Evolutionary conservation across 2,113 vertebrate species (phyloP).

Genomic region (Cyanoderma ruficeps): DNA sequence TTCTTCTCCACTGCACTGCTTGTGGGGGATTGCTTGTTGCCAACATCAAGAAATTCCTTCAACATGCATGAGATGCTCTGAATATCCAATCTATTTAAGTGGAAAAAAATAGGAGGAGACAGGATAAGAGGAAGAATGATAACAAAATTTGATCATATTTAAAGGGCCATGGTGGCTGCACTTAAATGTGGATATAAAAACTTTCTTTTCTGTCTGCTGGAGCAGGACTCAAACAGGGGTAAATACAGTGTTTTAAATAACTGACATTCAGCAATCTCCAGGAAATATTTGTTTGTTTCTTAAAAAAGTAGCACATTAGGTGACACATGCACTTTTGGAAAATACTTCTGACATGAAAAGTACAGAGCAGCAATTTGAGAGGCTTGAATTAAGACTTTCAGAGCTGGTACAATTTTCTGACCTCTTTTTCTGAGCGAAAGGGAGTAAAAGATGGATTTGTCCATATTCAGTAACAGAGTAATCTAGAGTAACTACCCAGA

Average conservation of each 20-base stretch:
- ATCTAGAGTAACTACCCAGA: background rate
- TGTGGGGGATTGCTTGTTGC: background rate
- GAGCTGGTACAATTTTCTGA: background rate
- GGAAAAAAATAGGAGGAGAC: background rate
- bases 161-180: background rate
- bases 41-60: background rate
- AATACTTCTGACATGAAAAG: background rate
- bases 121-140: background rate
- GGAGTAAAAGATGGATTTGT: background rate
- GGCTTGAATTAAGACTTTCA: background rate
- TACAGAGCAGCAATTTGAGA: background rate
- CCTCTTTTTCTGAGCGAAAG: background rate
- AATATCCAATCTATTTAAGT: background rate
- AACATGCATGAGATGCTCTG: background rate
- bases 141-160: slow-evolving; percentile 15
- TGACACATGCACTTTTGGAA: background rate
- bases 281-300: slow-evolving; percentile 37
- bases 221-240: background rate
- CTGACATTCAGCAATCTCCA: background rate
- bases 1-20: background rate
- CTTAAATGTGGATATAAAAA: background rate
- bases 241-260: slow-evolving; percentile 2
- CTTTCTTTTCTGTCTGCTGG: background rate
- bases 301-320: slow-evolving; percentile 10
- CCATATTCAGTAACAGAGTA: background rate